Base-by-base conservation (phyloP, 1,140 invertebrate species). In the Ceratosolen solmsi region DNA sequence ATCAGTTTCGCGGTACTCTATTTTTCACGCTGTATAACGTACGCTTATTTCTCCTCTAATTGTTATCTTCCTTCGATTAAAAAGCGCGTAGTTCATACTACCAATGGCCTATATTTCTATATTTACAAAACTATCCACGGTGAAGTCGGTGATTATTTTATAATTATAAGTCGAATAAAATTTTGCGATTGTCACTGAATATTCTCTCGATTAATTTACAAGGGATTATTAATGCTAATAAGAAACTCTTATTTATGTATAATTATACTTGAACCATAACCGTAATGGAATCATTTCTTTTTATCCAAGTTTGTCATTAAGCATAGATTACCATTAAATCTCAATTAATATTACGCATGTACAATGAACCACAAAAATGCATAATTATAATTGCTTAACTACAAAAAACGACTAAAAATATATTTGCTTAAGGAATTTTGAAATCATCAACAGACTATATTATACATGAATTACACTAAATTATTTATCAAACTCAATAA, bases 161-260 rank as follows among this genome's bases (percentile, higher is more conserved):
- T 33, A 63, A 63, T 63, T 63, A 63, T 63, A 63, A 63, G 30
- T 63, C 20, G 13, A 63, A 27, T 41, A 9, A 25, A 17, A 17
- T 70, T 70, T 70, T 70, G 25, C 0, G 41, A n/a, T 25, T 70
- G 8, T 70, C n/a, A 41, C 20, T 41, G 36, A 46, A 70, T 70
- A 36, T n/a, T 25, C n/a, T 70, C 5, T 41, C 38, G 11, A 41
- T 41, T 41, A 41, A 70, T 70, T 70, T 70, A 9, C 65, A 25
- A 70, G 20, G 25, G 33, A 63, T 63, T 33, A 63, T 63, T 63
- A 27, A 63, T 63, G 60, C 2, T 63, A 63, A 63, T 63, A 63
- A 63, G 27, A 25, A 63, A 63, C 27, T 63, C n/a, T 63, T 63
- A 20, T 33, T 63, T 63, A 63, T 36, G 27, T 17, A 63, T 63